Conservation (phyloP, 2,113 vertebrate genomes). For the Pontoporia blainvillei region DNA sequence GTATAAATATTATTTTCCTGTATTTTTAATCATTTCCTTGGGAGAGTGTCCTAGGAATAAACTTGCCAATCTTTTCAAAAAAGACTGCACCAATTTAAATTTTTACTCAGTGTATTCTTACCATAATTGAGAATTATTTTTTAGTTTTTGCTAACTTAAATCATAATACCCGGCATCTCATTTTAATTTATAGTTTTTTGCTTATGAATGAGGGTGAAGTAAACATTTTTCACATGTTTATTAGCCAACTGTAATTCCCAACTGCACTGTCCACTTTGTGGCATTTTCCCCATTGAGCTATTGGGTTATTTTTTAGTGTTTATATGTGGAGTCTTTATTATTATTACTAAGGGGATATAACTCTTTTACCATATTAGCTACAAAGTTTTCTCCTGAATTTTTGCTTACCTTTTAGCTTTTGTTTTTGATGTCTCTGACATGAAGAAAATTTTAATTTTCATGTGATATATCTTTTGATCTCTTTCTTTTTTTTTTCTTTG, state of each 20-base stretch:
- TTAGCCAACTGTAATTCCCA: neutral
- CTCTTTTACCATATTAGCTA: neutral
- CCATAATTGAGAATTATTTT: neutral
- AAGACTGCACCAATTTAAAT: neutral
- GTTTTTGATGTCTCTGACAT: neutral
- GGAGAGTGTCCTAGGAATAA: neutral
- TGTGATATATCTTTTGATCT: neutral
- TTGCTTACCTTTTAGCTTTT: neutral
- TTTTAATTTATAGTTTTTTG: neutral
- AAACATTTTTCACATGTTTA: slow-evolving; percentile 12
- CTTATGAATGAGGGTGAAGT: neutral
- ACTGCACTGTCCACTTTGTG: neutral
- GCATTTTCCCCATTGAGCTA: neutral
- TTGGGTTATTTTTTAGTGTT: neutral
- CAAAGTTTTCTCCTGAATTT: slow-evolving; percentile 4
- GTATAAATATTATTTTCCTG: neutral
- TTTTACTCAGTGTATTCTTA: neutral
- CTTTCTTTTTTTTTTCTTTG: neutral
- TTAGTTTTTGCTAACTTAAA: neutral
- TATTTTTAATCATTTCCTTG: slow-evolving; percentile 1
- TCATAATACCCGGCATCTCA: neutral
- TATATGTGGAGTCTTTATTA: neutral
- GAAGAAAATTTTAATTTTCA: neutral
- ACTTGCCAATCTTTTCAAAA: neutral
- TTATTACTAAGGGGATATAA: neutral